phyloP scores from a whole-genome alignment of 1,140 invertebrate species.

The Drosophila biarmipes region DNA sequence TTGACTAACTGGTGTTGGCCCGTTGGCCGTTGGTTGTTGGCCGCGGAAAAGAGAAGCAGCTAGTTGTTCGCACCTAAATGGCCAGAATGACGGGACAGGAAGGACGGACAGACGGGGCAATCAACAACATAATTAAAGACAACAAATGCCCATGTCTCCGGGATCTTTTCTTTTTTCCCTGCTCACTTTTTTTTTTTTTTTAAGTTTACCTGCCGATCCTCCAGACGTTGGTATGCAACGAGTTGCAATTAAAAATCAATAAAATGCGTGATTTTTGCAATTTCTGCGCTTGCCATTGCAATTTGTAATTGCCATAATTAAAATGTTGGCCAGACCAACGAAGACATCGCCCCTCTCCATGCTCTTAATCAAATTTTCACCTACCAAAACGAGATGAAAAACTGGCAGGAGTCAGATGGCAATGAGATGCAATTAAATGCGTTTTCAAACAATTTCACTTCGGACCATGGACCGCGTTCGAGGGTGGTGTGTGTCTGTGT shows the following conservation, averaged over 20 bases:
- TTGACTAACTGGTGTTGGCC: conserved; percentile 73
- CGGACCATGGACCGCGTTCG: background rate
- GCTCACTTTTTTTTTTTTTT: background rate
- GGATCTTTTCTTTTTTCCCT: conserved; percentile 5
- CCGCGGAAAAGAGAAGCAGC: conserved; percentile 22
- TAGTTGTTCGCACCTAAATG: conserved; percentile 65
- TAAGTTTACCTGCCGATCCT: conserved; percentile 12
- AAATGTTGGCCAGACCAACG: conserved; percentile 52
- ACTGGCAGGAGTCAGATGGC: conserved; percentile 30
- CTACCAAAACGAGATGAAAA: conserved; percentile 40
- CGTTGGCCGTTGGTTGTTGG: conserved; percentile 2
- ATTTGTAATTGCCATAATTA: conserved; percentile 82
- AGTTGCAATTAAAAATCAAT: conserved; percentile 83
- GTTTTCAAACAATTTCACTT: conserved; percentile 61
- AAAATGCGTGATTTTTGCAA: conserved; percentile 83
- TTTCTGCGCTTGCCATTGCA: conserved; percentile 72
- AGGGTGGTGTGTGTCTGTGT: conserved; percentile 3
- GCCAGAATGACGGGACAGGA: conserved; percentile 46
- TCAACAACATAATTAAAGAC: conserved; percentile 83
- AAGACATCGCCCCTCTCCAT: background rate
- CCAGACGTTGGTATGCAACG: conserved; percentile 67
- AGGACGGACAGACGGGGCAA: conserved; percentile 42
- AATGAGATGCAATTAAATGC: conserved; percentile 65
- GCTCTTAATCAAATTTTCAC: conserved; percentile 79
- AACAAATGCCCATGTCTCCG: conserved; percentile 71